phyloP scores from a whole-genome alignment of 1,140 invertebrate genomes.

The Aporrectodea caliginosa region DNA sequence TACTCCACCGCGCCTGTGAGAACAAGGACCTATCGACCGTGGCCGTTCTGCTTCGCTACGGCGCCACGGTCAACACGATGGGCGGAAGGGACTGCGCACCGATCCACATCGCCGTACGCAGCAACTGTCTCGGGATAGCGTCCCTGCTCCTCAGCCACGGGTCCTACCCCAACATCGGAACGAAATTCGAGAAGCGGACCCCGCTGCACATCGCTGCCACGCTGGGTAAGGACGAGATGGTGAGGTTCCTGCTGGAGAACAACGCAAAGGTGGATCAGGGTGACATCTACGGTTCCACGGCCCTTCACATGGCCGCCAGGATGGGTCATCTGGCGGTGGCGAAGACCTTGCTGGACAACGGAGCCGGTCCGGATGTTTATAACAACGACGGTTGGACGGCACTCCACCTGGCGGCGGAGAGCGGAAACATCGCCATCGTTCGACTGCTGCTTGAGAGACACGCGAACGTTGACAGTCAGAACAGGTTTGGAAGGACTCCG shows the following conservation, averaged over 20 bases:
- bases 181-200: conserved; percentile 51
- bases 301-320: conserved; percentile 25
- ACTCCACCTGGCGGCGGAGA: conserved; percentile 32
- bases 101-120: conserved; percentile 13
- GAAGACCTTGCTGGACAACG: conserved; percentile 10
- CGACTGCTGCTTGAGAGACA: conserved; percentile 74
- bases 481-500: conserved; percentile 52
- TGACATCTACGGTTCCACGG: conserved; percentile 33
- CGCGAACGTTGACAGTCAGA: conserved; percentile 87
- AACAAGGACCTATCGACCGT: not conserved
- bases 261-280: conserved; percentile 64
- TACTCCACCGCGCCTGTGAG: not conserved
- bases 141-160: not conserved
- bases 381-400: conserved; percentile 66
- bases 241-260: conserved; percentile 77
- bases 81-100: not conserved
- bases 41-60: not conserved
- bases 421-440: conserved; percentile 65
- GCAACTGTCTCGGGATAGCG: not conserved
- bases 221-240: conserved; percentile 95
- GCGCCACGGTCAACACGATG: not conserved
- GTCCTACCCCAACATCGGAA: not conserved
- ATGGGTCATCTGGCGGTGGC: not conserved
- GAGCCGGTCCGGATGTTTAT: conserved; percentile 17
- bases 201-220: conserved; percentile 88